Evolutionary conservation across 1,140 invertebrate genomes (phyloP), one percentile per base, ranked within the genome.

Genomic region (Thaumetopoea pityocampa): DNA sequence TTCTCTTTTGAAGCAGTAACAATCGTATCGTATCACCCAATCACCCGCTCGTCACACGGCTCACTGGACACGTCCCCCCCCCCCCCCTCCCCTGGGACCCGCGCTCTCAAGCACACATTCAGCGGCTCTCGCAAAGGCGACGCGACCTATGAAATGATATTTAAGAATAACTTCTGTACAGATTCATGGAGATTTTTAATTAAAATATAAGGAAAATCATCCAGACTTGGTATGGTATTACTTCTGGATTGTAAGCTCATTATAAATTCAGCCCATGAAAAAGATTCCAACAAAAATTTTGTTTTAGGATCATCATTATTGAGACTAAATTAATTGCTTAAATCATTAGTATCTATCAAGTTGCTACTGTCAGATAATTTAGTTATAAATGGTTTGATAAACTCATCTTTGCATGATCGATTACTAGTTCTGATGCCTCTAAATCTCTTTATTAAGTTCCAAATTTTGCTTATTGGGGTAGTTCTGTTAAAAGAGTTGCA

Each of bases 401-500:
- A 34, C 10, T 34, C 18, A 34, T 34, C 32, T 5, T 9, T 20
- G 18, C 14, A 20, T 34, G 9, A 34, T 34, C 14, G 20, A 18
- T 34, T 34, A 6, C 19, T 10, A 22, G 19, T 8, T 22, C 9
- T 34, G 8, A 22, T 34, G n/a, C 32, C 32, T 22, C 14, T 20
- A 34, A 34, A 34, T 11, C 4, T 34, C 14, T 22, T 22, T 12
- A 20, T 6, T 12, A 22, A 11, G 4, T 34, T 34, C 32, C 32
- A 34, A 22, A 34, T 22, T 11, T 20, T 22, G 22, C 19, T 34
- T 5, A 22, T 11, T 7, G 18, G 18, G 7, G 19, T 34, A 14
- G 32, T 34, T 34, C 32, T 34, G 8, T 34, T 34, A 11, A 34
- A 34, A 34, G 32, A 7, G 5, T 34, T n/a, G n/a, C n/a, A n/a